phyloP scores from a whole-genome alignment of 2,113 vertebrate genomes.

The Pterocles burchelli region DNA sequence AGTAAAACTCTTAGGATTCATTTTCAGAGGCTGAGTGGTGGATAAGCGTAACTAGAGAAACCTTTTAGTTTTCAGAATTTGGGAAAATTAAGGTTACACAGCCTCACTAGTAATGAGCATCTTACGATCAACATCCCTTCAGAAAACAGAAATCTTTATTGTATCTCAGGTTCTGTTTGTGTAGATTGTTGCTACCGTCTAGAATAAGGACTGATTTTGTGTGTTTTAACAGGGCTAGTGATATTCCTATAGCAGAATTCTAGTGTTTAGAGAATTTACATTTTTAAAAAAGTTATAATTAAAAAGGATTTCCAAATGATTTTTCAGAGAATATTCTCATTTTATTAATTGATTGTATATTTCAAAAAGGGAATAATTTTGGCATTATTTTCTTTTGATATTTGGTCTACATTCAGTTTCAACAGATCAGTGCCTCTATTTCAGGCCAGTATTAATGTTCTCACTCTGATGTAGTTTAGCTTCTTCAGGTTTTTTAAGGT shows the following conservation, averaged over 20 bases:
- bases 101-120: not conserved
- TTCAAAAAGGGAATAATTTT: not conserved
- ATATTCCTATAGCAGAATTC: not conserved
- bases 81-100: not conserved
- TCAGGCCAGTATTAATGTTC: not conserved
- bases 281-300: not conserved
- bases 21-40: not conserved
- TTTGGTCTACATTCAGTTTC: not conserved
- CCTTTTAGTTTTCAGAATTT: not conserved
- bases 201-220: not conserved
- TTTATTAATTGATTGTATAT: not conserved
- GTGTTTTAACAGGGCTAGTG: not conserved
- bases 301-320: not conserved
- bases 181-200: not conserved
- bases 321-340: not conserved
- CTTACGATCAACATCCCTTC: not conserved
- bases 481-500: conserved; percentile 7
- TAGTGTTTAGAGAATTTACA: not conserved
- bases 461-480: conserved; percentile 28
- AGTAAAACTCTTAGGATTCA: not conserved
- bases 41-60: not conserved
- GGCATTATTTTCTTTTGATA: not conserved
- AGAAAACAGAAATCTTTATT: not conserved
- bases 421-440: conserved; percentile 9
- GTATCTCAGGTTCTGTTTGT: not conserved